These are phyloP conservation scores for Hassar affinis DNA, from an alignment of 2,113 vertebrate genomes.

Conservation along the genomic window DNA sequence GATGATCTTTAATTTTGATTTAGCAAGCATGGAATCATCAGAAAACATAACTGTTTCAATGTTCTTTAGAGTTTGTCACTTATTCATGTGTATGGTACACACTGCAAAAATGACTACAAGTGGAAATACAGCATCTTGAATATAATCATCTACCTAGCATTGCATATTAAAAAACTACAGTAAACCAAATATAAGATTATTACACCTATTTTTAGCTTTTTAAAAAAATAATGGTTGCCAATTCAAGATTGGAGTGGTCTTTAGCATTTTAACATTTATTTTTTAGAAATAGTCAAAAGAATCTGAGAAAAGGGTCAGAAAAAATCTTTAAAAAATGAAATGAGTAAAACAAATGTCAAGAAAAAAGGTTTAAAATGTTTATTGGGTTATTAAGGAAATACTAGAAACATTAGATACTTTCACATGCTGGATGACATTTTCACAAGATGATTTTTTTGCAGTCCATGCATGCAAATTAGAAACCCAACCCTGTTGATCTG, in stretches of 20 bases:
- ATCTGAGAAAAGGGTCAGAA: not conserved
- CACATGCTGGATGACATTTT: too few species aligned
- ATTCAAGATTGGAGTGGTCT: too few species aligned
- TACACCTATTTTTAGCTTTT: not conserved
- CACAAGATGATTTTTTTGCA: not conserved
- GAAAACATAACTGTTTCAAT: too few species aligned
- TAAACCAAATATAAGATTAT: not conserved
- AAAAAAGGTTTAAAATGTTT: not conserved
- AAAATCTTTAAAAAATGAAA: not conserved
- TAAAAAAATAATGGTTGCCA: not conserved
- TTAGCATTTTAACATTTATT: not conserved
- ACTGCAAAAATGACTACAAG: not conserved
- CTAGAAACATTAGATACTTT: not conserved
- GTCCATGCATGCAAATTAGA: not conserved
- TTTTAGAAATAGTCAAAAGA: not conserved
- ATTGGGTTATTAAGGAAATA: not conserved
- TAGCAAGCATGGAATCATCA: too few species aligned
- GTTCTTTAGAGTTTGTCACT: too few species aligned
- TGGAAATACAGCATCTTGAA: not conserved
- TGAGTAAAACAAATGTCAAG: not conserved
- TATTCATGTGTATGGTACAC: not conserved
- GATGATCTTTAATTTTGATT: not conserved
- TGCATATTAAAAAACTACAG: not conserved
- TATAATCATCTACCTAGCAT: not conserved
- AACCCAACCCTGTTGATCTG: conserved; percentile 33